phyloP scores from a whole-genome alignment of 2,797 vertebrate species.

The Gadopsis bispinosus region DNA sequence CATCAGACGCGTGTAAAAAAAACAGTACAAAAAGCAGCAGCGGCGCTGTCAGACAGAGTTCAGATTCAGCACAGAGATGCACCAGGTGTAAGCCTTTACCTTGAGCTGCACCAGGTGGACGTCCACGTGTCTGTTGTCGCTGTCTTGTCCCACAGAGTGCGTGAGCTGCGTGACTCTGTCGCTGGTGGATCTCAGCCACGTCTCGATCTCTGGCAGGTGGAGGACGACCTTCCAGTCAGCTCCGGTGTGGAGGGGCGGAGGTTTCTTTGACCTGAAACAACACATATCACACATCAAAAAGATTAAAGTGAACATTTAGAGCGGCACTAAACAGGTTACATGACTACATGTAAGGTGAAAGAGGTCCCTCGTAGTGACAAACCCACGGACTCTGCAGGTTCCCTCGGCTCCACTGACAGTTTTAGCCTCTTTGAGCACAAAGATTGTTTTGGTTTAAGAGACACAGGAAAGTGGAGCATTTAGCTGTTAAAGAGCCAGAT shows the following conservation, averaged over 20 bases:
- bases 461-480: neutral
- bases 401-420: too few species aligned
- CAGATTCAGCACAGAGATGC: too few species aligned
- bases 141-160: conserved; percentile 93
- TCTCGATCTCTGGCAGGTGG: conserved; percentile 97
- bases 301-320: neutral
- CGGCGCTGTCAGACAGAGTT: neutral
- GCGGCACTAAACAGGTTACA: too few species aligned
- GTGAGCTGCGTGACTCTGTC: conserved; percentile 93
- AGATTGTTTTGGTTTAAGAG: neutral
- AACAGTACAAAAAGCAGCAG: too few species aligned
- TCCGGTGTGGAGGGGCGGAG: conserved; percentile 93
- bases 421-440: neutral
- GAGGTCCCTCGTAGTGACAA: neutral
- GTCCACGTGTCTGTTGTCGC: conserved; percentile 92
- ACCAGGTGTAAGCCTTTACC: conserved; percentile 75
- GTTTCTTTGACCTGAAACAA: conserved; percentile 81
- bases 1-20: neutral
- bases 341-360: too few species aligned
- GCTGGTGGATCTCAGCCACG: conserved; percentile 92
- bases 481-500: neutral
- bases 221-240: conserved; percentile 99
- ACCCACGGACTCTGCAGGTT: neutral
- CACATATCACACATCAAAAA: accelerated
- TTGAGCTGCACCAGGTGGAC: conserved; percentile 97